These are phyloP conservation scores for Campoletis raptor DNA, from an alignment of 2,888 invertebrate species.

Conservation along the genomic window DNA sequence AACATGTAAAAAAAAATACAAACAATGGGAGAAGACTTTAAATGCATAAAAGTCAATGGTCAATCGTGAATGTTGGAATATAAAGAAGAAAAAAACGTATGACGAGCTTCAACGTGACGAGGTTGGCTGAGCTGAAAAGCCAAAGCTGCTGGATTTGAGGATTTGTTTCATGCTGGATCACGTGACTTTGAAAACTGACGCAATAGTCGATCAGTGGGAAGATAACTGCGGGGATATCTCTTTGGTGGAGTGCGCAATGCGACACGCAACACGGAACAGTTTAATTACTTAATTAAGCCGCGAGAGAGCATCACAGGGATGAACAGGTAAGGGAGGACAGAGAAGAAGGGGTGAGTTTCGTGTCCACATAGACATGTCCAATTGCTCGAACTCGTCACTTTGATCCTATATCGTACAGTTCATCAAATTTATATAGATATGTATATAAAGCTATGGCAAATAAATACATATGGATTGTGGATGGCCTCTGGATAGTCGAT, in stretches of 20 bases:
- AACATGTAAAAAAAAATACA: background rate
- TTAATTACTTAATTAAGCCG: slow-evolving; percentile 68
- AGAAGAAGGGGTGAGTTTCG: background rate
- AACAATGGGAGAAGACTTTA: background rate
- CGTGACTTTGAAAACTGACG: slow-evolving; percentile 40
- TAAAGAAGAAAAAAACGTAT: background rate
- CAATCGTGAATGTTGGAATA: background rate
- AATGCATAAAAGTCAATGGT: background rate
- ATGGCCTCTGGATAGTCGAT: slow-evolving; percentile 35
- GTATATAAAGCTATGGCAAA: background rate
- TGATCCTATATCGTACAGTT: slow-evolving; percentile 50
- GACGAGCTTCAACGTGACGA: background rate
- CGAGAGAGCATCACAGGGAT: slow-evolving; percentile 26
- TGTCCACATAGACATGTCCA: slow-evolving; percentile 43
- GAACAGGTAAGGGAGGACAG: background rate
- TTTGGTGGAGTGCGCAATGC: slow-evolving; percentile 61
- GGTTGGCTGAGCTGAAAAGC: background rate
- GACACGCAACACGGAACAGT: slow-evolving; percentile 61
- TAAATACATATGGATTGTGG: background rate
- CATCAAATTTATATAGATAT: background rate
- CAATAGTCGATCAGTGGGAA: slow-evolving; percentile 40
- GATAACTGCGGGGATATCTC: slow-evolving; percentile 35
- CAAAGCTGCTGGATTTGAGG: background rate
- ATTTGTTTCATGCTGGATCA: background rate
- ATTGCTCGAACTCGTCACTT: slow-evolving; percentile 61